These are phyloP conservation scores for Vireo griseus DNA, from an alignment of 2,797 vertebrate genomes.

Conservation along the genomic window DNA sequence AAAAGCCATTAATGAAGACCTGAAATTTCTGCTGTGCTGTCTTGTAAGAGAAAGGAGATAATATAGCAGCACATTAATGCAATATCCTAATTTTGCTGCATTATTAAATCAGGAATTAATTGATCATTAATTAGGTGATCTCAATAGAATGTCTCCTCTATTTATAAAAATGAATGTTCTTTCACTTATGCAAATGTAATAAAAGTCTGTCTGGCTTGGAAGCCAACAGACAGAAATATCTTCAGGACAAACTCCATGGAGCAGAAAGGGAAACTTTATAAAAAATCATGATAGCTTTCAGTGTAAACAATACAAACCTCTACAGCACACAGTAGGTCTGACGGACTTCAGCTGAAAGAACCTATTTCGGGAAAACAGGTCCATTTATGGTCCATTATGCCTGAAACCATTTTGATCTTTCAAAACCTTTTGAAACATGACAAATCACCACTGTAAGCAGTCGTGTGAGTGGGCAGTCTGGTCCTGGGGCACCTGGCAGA, in stretches of 20 bases:
- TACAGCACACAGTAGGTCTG: neutral
- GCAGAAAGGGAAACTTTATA: neutral
- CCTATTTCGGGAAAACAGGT: neutral
- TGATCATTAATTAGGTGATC: neutral
- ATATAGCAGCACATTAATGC: neutral
- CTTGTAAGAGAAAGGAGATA: neutral
- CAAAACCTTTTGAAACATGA: neutral
- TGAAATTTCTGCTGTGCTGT: neutral
- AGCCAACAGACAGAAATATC: neutral
- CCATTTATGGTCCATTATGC: neutral
- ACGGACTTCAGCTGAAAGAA: neutral
- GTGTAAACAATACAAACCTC: neutral
- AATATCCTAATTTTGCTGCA: neutral
- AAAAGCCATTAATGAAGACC: neutral
- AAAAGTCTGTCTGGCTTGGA: neutral
- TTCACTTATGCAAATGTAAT: neutral
- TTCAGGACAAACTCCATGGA: neutral
- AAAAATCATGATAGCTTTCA: neutral
- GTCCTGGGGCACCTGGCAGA: neutral
- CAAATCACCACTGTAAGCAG: neutral
- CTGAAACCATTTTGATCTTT: neutral
- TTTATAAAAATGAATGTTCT: neutral
- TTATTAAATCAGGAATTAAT: neutral
- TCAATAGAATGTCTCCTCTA: neutral
- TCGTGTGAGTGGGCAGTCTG: fast-evolving